Conservation (phyloP, 2,113 vertebrate species). For the Pterocles gutturalis region DNA sequence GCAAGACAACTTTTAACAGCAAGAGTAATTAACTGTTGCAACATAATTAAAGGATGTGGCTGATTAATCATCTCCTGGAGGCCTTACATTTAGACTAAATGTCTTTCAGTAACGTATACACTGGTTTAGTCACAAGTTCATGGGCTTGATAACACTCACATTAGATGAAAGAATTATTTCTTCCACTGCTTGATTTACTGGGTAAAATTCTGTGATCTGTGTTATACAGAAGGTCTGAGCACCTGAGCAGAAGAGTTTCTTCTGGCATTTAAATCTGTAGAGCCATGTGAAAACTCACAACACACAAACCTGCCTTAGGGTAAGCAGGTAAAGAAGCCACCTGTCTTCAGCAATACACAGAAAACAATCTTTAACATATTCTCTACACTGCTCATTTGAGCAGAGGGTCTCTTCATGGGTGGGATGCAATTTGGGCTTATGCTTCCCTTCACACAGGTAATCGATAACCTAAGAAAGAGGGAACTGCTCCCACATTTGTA, state of each 20-base stretch:
- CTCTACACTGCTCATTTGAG: neutral
- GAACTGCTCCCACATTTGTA: neutral
- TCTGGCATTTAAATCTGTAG: neutral
- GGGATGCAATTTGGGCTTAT: neutral
- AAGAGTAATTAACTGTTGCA: conserved; percentile 61
- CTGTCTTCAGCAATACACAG: neutral
- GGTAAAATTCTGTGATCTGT: neutral
- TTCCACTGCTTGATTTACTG: neutral
- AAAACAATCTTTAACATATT: neutral
- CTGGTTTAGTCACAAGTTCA: conserved; percentile 27
- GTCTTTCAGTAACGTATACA: conserved; percentile 7
- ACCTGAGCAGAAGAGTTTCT: neutral
- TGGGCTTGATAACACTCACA: neutral
- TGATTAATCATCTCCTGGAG: conserved; percentile 64
- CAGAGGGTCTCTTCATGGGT: neutral
- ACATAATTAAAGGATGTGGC: conserved; percentile 55
- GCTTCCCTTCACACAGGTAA: neutral
- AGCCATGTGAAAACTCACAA: neutral
- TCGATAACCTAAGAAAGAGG: neutral
- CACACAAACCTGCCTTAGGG: neutral
- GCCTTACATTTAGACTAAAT: conserved; percentile 49
- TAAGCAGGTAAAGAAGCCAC: neutral
- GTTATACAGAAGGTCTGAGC: neutral
- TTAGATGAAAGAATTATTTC: neutral
- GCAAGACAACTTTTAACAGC: conserved; percentile 60